Base-by-base conservation (phyloP, 2,797 vertebrate species). In the Eptatretus atami region DNA sequence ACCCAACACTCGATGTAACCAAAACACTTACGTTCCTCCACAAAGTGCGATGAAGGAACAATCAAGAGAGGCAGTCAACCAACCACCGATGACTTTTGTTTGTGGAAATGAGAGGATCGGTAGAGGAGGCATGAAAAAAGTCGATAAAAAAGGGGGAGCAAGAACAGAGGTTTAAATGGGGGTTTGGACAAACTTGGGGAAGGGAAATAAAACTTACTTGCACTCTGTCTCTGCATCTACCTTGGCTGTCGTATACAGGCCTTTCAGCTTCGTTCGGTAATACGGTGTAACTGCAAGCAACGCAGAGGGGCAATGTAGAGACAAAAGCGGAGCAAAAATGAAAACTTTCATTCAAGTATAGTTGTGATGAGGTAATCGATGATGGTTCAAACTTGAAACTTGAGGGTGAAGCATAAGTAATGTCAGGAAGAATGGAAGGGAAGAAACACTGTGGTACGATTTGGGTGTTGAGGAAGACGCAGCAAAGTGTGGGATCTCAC, bases 201-300 rank as follows among this genome's bases (percentile, higher is more conserved):
- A 12, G 10, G 15, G 3, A 19, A 15, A 64, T 11, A 52, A 14
- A 15, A 65, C 75, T 76, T 68, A 84, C 85, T 86, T 79, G 72
- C 85, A 90, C 70, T 88, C 85, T 0, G 84, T 83, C 70, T 90
- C 85, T 0, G 84, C 85, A 1, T 90, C 85, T 0, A 84, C 84
- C 66, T 86, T 87, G 44, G 85, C 83, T 0, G 85, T 88, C 12
- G 83, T 86, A 69, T 90, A 90, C 9, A 90, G 77, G 1, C 85
- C 84, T 2, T 82, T 74, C 52, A 87, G 77, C 69, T 90, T 87
- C n/a, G 82, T 85, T 63, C 85, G 77, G 70, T 85, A 90, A 68
- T 90, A 90, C 0, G 85, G 85, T 53, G 85, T 87, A 5, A 86
- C 85, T 77, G 69, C 11, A 53, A 52, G 13, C n/a, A 24, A 13